These are phyloP conservation scores for Crocodylus rhombifer DNA, from an alignment of 2,797 vertebrate genomes.

Conservation along the genomic window DNA sequence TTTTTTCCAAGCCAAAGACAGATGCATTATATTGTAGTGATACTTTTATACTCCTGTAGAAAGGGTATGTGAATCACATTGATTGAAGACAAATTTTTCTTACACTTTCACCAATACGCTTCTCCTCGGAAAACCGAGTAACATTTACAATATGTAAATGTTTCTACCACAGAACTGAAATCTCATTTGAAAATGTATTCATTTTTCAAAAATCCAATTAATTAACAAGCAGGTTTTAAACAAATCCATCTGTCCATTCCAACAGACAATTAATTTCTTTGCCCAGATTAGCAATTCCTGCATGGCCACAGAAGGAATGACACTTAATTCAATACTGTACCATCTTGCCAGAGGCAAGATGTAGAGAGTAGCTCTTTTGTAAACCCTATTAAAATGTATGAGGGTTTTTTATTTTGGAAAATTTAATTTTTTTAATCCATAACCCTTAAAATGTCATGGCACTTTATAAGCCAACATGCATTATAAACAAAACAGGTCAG, in stretches of 20 bases:
- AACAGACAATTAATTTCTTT: constrained; percentile 70
- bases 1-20: not conserved
- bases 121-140: not conserved
- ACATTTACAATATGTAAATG: constrained; percentile 10
- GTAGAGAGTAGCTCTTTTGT: constrained; percentile 43
- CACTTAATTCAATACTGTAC: constrained; percentile 58
- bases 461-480: constrained; percentile 56
- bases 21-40: not conserved
- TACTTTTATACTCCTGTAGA: not conserved
- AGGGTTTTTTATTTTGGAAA: constrained; percentile 44
- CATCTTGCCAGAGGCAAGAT: constrained; percentile 57
- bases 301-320: constrained; percentile 44
- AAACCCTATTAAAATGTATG: constrained; percentile 65
- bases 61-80: not conserved
- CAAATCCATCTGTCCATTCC: constrained; percentile 65
- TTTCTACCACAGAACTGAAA: constrained; percentile 36
- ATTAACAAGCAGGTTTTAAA: constrained; percentile 70
- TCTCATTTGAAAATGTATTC: constrained; percentile 59
- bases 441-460: constrained; percentile 27
- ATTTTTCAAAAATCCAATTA: constrained; percentile 69
- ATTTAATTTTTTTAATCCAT: constrained; percentile 54
- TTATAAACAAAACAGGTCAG: constrained; percentile 65
- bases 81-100: not conserved
- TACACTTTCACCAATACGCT: not conserved
- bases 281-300: constrained; percentile 52